Percentiles rank a stretch among this genome's conserved stretches.
These are phyloP conservation scores for Odontocerum albicorne DNA, from an alignment of 2,888 invertebrate genomes.

Conservation along the genomic window DNA sequence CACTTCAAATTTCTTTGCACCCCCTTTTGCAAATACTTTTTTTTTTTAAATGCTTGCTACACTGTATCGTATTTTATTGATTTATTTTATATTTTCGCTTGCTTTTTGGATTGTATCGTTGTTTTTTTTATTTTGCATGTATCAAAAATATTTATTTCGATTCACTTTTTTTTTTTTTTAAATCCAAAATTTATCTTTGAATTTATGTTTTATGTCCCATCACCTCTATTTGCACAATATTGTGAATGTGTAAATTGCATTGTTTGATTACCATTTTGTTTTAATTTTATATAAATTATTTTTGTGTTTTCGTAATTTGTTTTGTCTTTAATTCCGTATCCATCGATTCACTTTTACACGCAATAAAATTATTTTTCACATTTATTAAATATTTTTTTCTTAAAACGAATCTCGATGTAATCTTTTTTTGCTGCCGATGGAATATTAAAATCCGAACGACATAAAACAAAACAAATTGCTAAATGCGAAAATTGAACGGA, in stretches of 20 bases:
- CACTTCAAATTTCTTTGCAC: conserved; percentile 8
- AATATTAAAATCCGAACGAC: not conserved
- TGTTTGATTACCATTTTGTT: not conserved
- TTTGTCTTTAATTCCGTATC: conserved; percentile 8
- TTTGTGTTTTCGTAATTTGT: conserved; percentile 22
- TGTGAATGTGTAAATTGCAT: not conserved
- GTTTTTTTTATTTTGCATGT: conserved; percentile 14
- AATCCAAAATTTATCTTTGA: no score
- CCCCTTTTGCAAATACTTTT: not conserved
- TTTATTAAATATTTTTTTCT: not conserved
- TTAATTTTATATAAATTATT: not conserved
- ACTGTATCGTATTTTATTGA: conserved; percentile 1
- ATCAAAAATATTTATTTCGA: conserved; percentile 5
- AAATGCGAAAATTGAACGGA: no score
- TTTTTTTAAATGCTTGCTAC: conserved; percentile 5
- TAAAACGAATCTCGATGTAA: not conserved
- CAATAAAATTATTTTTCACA: not conserved
- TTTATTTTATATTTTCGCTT: not conserved
- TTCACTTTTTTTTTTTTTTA: no score
- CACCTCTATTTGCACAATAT: no score
- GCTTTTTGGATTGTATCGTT: conserved; percentile 8
- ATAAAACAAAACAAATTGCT: conserved; percentile 25
- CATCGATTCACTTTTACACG: not conserved
- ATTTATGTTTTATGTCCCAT: no score
- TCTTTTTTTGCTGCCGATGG: not conserved